Conservation (phyloP, 1,140 invertebrate genomes). For the Oncopeltus fasciatus region DNA sequence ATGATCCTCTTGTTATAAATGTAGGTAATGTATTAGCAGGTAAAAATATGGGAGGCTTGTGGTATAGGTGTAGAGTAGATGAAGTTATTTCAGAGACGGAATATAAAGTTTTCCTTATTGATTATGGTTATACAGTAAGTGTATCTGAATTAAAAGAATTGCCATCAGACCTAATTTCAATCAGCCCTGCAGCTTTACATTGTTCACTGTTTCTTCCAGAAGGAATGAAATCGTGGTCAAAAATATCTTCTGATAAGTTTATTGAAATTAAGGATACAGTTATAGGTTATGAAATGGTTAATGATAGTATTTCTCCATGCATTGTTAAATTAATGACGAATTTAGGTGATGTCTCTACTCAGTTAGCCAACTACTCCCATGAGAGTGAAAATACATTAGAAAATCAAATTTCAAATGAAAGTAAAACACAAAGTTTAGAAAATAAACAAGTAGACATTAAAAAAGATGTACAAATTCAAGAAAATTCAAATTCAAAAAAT, state of each 20-base stretch:
- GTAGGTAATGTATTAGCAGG: constrained; percentile 41
- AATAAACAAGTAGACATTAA: neutral
- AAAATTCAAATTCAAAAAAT: too few species aligned
- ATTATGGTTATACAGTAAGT: constrained; percentile 39
- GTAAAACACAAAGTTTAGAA: neutral
- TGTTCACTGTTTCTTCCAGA: constrained; percentile 29
- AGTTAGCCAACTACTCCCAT: neutral
- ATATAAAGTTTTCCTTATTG: constrained; percentile 36
- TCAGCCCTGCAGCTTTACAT: constrained; percentile 30
- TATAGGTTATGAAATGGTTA: neutral
- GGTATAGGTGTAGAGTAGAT: constrained; percentile 50
- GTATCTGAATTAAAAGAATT: constrained; percentile 29
- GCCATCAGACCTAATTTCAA: constrained; percentile 28
- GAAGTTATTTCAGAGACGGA: constrained; percentile 36
- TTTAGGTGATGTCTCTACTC: neutral
- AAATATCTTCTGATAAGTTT: constrained; percentile 45
- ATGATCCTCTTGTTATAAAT: neutral
- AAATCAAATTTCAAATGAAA: too few species aligned
- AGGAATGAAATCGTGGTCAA: constrained; percentile 41
- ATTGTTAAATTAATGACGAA: neutral
- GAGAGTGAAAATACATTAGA: too few species aligned
- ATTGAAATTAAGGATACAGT: constrained; percentile 28
- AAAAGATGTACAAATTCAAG: too few species aligned
- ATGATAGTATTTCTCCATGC: neutral
- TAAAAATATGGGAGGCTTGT: constrained; percentile 46